A percentile compares a stretch with the other conserved stretches of the same genome.
phyloP scores from a whole-genome alignment of 2,797 vertebrate genomes.

The Arnoldichthys spilopterus region DNA sequence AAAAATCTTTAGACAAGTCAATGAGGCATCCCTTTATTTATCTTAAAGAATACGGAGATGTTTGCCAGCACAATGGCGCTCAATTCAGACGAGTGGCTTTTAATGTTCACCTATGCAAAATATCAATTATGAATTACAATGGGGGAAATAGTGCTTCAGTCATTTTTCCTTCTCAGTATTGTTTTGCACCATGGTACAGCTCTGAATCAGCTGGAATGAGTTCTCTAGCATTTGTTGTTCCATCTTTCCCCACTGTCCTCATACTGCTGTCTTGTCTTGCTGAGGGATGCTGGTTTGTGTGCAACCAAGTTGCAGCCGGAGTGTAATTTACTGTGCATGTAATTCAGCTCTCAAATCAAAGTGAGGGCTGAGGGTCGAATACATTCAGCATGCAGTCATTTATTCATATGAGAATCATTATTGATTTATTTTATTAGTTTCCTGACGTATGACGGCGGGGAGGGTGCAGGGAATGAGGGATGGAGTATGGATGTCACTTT shows the following conservation, averaged over 20 bases:
- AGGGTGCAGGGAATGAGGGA: conserved; percentile 30
- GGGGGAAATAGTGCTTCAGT: conserved; percentile 48
- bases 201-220: not conserved
- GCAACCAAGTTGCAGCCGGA: conserved; percentile 43
- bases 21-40: conserved; percentile 60
- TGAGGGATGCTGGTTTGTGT: conserved; percentile 39
- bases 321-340: conserved; percentile 51
- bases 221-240: conserved; percentile 34
- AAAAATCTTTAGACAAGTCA: conserved; percentile 66
- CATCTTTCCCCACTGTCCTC: conserved; percentile 27
- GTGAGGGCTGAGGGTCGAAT: conserved; percentile 55
- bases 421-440: conserved; percentile 62
- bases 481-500: conserved; percentile 53
- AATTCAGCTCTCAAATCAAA: conserved; percentile 56
- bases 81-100: conserved; percentile 57
- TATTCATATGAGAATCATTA: conserved; percentile 58
- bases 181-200: conserved; percentile 14
- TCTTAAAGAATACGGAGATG: conserved; percentile 56
- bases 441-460: conserved; percentile 45
- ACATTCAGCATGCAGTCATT: conserved; percentile 58
- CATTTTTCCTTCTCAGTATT: conserved; percentile 48
- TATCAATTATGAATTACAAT: conserved; percentile 59
- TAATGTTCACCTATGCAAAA: conserved; percentile 64
- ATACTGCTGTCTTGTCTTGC: conserved; percentile 29
- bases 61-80: conserved; percentile 56